Evolutionary conservation across 1,140 invertebrate genomes (phyloP), one percentile per base, ranked within the genome.

Genomic region (Papilio polytes): DNA sequence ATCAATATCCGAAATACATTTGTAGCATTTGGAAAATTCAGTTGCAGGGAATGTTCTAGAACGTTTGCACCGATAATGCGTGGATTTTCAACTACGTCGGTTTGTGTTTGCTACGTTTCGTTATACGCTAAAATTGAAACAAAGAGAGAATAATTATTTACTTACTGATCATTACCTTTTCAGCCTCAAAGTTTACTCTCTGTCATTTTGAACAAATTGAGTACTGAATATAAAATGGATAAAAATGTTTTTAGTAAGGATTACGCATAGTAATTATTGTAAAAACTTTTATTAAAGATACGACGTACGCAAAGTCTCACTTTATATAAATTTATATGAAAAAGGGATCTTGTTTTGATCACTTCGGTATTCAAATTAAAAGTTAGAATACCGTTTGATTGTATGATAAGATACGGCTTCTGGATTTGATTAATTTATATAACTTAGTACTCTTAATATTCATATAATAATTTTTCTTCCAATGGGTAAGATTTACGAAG

Each of bases 21-120:
- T 70, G 63, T 70, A 70, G 26, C 22, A 70, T 70, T 70, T 70
- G 63, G 63, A 70, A 70, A 70, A 70, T 70, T 70, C 63, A 31
- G 63, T 15, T 70, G 63, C 63, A 26, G 31, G 26, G 63, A 70
- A 70, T 70, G 63, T 70, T 70, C 63, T 70, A 7, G 63, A 70
- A 70, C 26, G 26, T 70, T 70, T 0, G 6, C 13, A 36, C 36
- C 26, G 26, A 20, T 70, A 70, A 15, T 70, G 63, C 26, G 63
- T 70, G 63, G 63, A 70, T 70, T 70, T 31, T 70, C 63, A 70
- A 26, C 22, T 63, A 13, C 20, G 18, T 15, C 13, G 48, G 13
- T 56, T 7, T 56, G 8, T 56, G n/a, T 56, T 56, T 6, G 53
- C 18, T 56, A n/a, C 7, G 53, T 56, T 56, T 9, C 53, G 18